Evolutionary conservation across 2,113 vertebrate species (phyloP).

Genomic region (Neopipo cinnamomea): DNA sequence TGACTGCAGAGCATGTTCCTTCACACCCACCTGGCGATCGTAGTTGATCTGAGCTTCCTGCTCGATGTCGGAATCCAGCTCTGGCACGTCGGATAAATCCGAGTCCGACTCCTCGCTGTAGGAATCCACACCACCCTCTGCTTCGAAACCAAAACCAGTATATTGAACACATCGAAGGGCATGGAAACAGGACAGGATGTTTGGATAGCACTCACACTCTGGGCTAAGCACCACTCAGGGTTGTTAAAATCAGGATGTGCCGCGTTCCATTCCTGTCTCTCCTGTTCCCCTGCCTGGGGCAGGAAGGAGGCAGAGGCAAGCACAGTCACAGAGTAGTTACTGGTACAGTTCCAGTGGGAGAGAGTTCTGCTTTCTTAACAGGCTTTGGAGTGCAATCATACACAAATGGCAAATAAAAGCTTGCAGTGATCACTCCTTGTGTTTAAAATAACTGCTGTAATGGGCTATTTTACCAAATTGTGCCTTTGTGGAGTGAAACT

Average conservation of each 20-base stretch:
- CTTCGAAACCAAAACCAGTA: not conserved
- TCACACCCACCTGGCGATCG: conserved; percentile 86
- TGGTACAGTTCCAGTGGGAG: not conserved
- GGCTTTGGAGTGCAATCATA: not conserved
- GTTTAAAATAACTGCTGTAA: not conserved
- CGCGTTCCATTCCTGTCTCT: not conserved
- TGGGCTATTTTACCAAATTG: not conserved
- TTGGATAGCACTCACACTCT: not conserved
- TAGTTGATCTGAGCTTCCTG: conserved; percentile 97
- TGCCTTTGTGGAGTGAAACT: not conserved
- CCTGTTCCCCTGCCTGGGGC: not conserved
- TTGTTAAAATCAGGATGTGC: not conserved
- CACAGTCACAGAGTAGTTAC: not conserved
- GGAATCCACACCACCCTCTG: conserved; percentile 90
- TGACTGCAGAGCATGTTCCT: not conserved
- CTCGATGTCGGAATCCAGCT: conserved; percentile 98
- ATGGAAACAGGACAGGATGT: not conserved
- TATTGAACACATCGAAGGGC: not conserved
- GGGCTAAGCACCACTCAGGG: not conserved
- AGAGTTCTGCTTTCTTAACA: not conserved
- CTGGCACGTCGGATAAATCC: conserved; percentile 92
- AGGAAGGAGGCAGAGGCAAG: not conserved
- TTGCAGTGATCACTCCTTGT: not conserved
- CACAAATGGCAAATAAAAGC: not conserved
- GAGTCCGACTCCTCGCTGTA: conserved; percentile 97